Conservation (phyloP, 2,113 vertebrate genomes). For the Scomber colias region DNA sequence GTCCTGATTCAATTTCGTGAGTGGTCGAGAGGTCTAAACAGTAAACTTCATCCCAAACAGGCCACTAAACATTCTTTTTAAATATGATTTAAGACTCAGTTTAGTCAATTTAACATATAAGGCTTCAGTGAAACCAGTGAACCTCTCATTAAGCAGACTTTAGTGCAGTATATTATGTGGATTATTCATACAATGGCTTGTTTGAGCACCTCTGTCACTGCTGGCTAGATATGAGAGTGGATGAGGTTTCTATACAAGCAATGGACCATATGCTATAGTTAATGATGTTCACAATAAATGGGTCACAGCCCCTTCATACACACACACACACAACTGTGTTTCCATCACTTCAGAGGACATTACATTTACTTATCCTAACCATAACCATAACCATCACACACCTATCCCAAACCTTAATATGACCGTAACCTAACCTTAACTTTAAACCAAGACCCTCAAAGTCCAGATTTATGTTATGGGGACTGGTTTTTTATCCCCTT, state of each 20-base stretch:
- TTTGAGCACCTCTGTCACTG: background rate
- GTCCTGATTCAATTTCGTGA: no score
- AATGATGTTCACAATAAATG: conserved; percentile 50
- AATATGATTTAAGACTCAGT: background rate
- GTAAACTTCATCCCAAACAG: background rate
- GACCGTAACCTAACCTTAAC: no score
- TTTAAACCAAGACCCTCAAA: no score
- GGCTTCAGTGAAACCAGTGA: no score
- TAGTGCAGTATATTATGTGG: no score
- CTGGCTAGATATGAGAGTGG: background rate
- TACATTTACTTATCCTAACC: no score
- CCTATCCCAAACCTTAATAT: no score
- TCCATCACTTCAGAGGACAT: no score
- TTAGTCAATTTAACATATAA: background rate
- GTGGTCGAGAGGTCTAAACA: background rate
- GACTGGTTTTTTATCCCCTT: no score
- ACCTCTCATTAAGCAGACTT: no score
- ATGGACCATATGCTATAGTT: conserved; percentile 25
- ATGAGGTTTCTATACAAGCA: conserved; percentile 9
- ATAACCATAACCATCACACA: no score
- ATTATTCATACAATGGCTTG: background rate
- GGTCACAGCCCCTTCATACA: conserved; percentile 25
- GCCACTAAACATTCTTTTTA: background rate
- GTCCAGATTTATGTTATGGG: no score
- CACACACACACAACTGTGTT: background rate